phyloP scores from a whole-genome alignment of 2,797 vertebrate species.

The Melanotaenia pygmaea region DNA sequence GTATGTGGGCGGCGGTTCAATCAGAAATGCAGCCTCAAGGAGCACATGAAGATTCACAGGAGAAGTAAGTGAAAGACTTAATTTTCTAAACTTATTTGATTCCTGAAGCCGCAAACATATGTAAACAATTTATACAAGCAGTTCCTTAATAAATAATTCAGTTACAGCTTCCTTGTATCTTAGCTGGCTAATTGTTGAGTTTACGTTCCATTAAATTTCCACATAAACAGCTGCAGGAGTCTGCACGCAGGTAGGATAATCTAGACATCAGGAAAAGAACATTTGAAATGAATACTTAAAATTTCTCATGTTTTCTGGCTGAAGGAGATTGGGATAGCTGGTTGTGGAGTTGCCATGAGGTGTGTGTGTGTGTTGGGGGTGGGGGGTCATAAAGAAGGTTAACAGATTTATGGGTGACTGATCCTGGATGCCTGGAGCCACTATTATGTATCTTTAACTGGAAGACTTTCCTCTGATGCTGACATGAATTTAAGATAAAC shows the following conservation, averaged over 20 bases:
- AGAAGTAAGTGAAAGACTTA: constrained; percentile 54
- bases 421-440: not conserved
- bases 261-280: too few relatives aligned
- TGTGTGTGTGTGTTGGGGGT: too few relatives aligned
- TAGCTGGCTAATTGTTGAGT: too few relatives aligned
- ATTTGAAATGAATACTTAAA: too few relatives aligned
- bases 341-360: too few relatives aligned
- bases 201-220: not conserved
- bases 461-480: not conserved
- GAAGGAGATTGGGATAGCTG: too few relatives aligned
- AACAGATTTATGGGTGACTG: not conserved
- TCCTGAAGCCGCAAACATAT: not conserved
- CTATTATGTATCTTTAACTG: not conserved
- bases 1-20: constrained; percentile 76
- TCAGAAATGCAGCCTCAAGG: constrained; percentile 80
- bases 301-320: too few relatives aligned
- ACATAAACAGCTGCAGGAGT: not conserved
- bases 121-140: not conserved
- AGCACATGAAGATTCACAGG: constrained; percentile 77
- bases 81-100: not conserved
- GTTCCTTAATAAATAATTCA: not conserved
- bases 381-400: not conserved
- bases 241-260: too few relatives aligned
- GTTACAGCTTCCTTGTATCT: too few relatives aligned
- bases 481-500: not conserved